Base-by-base conservation (phyloP, 2,888 invertebrate genomes). In the Actias luna region DNA sequence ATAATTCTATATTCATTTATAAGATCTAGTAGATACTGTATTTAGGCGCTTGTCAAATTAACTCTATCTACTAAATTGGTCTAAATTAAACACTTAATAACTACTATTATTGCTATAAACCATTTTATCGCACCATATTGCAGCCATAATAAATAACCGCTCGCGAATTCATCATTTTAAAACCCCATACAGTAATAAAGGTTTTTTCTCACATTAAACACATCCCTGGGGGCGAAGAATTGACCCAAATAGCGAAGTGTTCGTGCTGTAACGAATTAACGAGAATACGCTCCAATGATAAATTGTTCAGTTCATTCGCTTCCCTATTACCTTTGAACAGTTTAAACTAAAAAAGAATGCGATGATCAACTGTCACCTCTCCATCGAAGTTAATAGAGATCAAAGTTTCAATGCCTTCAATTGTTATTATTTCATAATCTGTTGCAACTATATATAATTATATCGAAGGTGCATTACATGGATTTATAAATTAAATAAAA, bases 211-310 rank as follows among this genome's bases (percentile, higher is more conserved):
- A 79, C 75, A 75, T 68, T 69, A 62, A 67, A 65, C 75, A 71
- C 75, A 42, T 74, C 74, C 80, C 76, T 65, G 72, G 69, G 79
- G 80, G 77, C 70, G 74, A 74, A 72, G 73, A 79, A 77, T 75
- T 78, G 79, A 79, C 81, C 82, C 81, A 77, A 84, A 82, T 77
- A 83, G 77, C 77, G 79, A 63, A 80, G 79, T 79, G 78, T 82
- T 73, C 70, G 67, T 61, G 67, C 80, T 82, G 83, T 80, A 77
- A 79, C 90, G 84, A 90, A 90, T 89, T 87, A 88, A 89, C 88
- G 76, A 89, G 87, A 88, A 80, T 81, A 83, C 79, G 69, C 69
- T 74, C 64, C 77, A 80, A 85, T 88, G 86, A 89, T 87, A 78
- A 83, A 89, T 90, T 76, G 80, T 72, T 80, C 77, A 68, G 80